Percentiles rank a stretch among this genome's conserved stretches.
These are phyloP conservation scores for Percopsis omiscomaycus DNA, from an alignment of 2,797 vertebrate species.

Conservation along the genomic window DNA sequence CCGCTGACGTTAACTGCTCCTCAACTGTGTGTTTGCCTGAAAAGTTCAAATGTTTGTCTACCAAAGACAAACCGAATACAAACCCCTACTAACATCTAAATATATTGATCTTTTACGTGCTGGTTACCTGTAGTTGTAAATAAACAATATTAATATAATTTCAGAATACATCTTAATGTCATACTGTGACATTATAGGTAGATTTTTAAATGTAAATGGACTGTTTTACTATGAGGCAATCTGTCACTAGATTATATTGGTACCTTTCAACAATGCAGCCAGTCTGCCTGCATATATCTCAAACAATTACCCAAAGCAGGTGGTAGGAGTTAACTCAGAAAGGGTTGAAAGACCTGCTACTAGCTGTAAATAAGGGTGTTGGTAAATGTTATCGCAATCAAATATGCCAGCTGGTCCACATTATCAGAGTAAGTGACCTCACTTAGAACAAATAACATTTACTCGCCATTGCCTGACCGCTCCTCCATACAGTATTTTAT, in stretches of 20 bases:
- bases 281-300: conserved; percentile 7
- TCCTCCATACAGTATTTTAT: not conserved
- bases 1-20: not conserved
- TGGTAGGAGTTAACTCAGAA: conserved; percentile 20
- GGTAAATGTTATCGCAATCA: conserved; percentile 28
- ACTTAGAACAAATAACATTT: conserved; percentile 6
- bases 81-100: not conserved
- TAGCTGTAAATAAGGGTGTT: conserved; percentile 14
- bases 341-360: conserved; percentile 34
- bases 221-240: too few relatives aligned
- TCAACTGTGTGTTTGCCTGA: not conserved
- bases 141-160: conserved; percentile 5
- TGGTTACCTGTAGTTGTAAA: not conserved
- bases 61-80: too few relatives aligned
- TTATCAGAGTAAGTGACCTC: conserved; percentile 32
- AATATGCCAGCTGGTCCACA: conserved; percentile 33
- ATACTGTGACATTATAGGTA: not conserved
- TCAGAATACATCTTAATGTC: conserved; percentile 9
- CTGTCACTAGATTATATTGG: too few relatives aligned
- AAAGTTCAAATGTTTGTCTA: not conserved
- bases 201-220: too few relatives aligned
- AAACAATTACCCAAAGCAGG: conserved; percentile 28
- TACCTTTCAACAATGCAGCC: not conserved
- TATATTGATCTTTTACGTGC: too few relatives aligned
- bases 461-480: conserved; percentile 28